Base-by-base conservation (phyloP, 2,797 vertebrate species). In the Pampus argenteus region DNA sequence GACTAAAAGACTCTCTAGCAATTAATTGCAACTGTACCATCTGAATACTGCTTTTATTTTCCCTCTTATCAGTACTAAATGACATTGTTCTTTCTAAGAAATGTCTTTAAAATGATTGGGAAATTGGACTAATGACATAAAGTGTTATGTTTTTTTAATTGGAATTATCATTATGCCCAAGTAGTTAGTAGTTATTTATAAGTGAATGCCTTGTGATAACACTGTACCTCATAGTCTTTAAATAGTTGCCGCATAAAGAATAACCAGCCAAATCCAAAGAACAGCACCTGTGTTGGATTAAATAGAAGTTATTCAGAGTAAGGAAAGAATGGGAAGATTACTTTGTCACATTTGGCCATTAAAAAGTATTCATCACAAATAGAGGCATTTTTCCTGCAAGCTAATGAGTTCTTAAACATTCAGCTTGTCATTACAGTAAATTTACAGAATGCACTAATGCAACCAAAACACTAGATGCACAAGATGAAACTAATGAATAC, bases 191-290 rank as follows among this genome's bases (percentile, higher is more conserved):
- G 7, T 28, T 3, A 29, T 22, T 58, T 62, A 7, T 36, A 58
- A 51, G 57, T 58, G 5, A 70, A 76, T 34, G 9, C 0, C 2
- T 9, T 75, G 17, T 0, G 0, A 60, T 25, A n/a, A 71, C 10
- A 73, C 25, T 18, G 22, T 70, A 98, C 98, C 97, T 99, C 98
- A 66, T 99, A 99, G 88, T 99, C 97, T 91, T 99, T 99, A 91
- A 99, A 99, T 34, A 99, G 93, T 34, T 96, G 95, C 3, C 97
- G 89, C 98, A 99, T 99, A 72, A 99, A 99, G 90, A 99, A 99
- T 11, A 99, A 92, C 98, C 98, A 99, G 9, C 98, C 98, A 78
- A 99, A 99, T 40, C 97, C 98, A 88, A 99, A 99, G 92, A 99
- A 99, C 66, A 99, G 87, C 81, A 98, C 95, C 98, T 99, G 91